Conservation (phyloP, 2,888 invertebrate genomes). For the Macaria notata region DNA sequence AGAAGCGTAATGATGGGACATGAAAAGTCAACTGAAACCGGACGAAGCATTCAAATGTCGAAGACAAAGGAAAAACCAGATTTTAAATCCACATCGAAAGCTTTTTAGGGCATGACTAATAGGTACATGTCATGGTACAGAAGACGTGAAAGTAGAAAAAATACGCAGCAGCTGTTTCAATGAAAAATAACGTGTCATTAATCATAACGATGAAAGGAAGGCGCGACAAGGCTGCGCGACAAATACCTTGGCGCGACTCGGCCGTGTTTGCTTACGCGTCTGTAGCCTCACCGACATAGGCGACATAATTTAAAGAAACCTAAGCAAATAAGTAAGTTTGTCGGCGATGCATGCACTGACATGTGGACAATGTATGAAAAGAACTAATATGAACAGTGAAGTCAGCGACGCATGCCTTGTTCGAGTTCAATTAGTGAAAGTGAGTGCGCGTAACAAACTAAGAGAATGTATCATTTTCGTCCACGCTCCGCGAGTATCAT, state of each 20-base stretch:
- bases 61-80: conserved; percentile 51
- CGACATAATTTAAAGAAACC: no score
- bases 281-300: conserved; percentile 16
- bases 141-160: conserved; percentile 72
- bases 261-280: conserved; percentile 54
- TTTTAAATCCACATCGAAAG: conserved; percentile 63
- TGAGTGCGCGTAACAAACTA: no score
- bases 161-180: conserved; percentile 75
- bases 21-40: conserved; percentile 43
- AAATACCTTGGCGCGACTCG: conserved; percentile 66
- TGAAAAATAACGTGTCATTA: conserved; percentile 78
- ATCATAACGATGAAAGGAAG: conserved; percentile 75
- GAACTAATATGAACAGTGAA: no score
- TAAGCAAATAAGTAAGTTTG: no score
- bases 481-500: no score
- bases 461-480: no score
- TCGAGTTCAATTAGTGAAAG: no score
- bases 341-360: no score
- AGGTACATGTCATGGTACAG: conserved; percentile 70
- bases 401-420: no score
- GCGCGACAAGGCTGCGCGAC: conserved; percentile 68
- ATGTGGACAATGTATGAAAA: no score
- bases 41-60: conserved; percentile 44
- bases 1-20: conserved; percentile 37
- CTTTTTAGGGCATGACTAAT: conserved; percentile 72